A percentile compares a stretch with the other conserved stretches of the same genome.
Evolutionary conservation across 2,113 vertebrate species (phyloP).

Genomic region (Ceyx cyanopectus): DNA sequence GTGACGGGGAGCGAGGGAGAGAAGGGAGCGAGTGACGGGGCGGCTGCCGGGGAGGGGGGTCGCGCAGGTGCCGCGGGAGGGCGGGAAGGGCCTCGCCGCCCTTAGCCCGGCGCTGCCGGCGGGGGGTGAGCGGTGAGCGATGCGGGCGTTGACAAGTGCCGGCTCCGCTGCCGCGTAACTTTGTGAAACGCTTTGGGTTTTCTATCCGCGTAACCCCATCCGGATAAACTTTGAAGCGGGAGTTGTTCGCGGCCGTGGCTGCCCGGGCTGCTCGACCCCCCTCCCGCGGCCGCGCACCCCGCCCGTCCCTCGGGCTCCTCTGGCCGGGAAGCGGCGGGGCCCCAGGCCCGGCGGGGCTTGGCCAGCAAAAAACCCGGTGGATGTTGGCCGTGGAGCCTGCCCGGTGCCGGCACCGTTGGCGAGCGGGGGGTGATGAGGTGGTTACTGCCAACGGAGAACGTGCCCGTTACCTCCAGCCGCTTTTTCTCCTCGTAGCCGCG

Average conservation of each 20-base stretch:
- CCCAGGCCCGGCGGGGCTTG: background rate
- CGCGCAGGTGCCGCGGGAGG: background rate
- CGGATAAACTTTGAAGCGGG: background rate
- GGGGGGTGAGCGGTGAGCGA: background rate
- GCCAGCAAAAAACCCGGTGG: background rate
- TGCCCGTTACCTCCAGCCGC: background rate
- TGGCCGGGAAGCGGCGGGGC: background rate
- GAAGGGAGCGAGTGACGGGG: background rate
- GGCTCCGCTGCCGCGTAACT: background rate
- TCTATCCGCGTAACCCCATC: too few relatives aligned
- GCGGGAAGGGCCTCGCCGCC: background rate
- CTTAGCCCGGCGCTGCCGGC: background rate
- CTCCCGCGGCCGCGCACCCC: background rate
- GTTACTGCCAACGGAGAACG: background rate
- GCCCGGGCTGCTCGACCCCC: background rate
- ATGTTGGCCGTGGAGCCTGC: background rate
- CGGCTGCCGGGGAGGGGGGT: too few relatives aligned
- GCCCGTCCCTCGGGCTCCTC: too few relatives aligned
- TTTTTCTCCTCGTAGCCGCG: rapidly evolving
- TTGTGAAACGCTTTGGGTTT: background rate
- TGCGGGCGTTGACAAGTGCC: background rate
- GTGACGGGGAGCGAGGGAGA: background rate
- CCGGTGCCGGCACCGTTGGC: background rate
- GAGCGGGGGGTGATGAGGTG: background rate
- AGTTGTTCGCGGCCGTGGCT: background rate